Evolutionary conservation across 2,113 vertebrate species (phyloP), one percentile per base, ranked within the genome.

Genomic region (Ptilorrhoa leucosticta): DNA sequence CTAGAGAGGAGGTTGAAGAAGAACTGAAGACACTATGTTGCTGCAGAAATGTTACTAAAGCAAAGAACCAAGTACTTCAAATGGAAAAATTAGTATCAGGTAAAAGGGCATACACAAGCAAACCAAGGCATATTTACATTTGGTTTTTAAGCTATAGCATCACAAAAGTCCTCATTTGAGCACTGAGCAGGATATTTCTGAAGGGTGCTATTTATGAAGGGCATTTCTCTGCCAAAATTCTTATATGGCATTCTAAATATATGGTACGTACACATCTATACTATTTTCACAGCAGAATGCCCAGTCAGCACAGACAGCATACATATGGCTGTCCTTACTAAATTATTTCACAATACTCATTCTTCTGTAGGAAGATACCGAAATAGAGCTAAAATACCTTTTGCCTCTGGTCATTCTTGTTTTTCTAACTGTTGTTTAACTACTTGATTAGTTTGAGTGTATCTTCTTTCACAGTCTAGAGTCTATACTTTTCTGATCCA

Each of bases 361-460:
- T 54, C 54, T 80, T 30, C 60, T 83, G 31, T 45, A 47, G 72
- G 66, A 88, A 94, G 78, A 88, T 20, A 37, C 30, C 66, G 61
- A 87, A 70, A 71, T 66, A 75, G 57, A 95, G 71, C 77, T 96
- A 93, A 87, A 83, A 89, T 50, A 82, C 26, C 92, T 83, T 94
- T 93, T 96, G 70, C 37, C 42, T 37, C 56, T 89, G n/a, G 39
- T 82, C 10, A 39, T 45, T 69, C 28, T 85, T 68, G 20, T 1
- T 61, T 90, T 63, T 47, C n/a, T 48, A 83, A 53, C 18, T 84
- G 44, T 60, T 6, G 0, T 35, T 83, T 56, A 60, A 68, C 33
- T 78, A 31, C 57, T 60, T 61, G 5, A 64, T 83, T 85, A 51
- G 9, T 50, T n/a, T 63, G 28, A 65, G 8, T 7, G 15, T 45